Conservation (phyloP, 2,797 vertebrate genomes). For the Petrocephalus sullivani region DNA sequence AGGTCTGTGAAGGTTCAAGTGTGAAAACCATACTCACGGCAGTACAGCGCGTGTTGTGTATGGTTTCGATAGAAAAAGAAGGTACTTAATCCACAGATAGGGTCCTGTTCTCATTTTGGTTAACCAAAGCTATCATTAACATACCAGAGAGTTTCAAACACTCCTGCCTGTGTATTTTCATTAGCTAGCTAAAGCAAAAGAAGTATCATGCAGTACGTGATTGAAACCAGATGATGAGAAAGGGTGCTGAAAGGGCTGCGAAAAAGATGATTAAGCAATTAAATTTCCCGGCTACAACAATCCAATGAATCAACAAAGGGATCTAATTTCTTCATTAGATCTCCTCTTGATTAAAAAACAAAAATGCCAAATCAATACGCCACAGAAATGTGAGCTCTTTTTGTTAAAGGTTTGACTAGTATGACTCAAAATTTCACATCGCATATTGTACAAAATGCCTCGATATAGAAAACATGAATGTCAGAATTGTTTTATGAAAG, state of each 20-base stretch:
- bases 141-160: conserved; percentile 49
- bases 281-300: conserved; percentile 11
- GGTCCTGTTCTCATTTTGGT: conserved; percentile 51
- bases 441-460: background rate
- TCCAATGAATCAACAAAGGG: background rate
- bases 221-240: conserved; percentile 73
- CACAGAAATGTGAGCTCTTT: background rate
- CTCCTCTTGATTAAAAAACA: conserved; percentile 9
- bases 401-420: background rate
- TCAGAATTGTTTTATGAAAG: conserved; percentile 5
- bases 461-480: background rate
- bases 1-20: background rate
- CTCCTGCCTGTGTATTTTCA: conserved; percentile 43
- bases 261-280: conserved; percentile 58
- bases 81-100: conserved; percentile 44
- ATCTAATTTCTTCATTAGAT: background rate
- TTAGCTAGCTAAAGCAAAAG: conserved; percentile 31
- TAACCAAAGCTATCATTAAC: conserved; percentile 55
- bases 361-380: background rate
- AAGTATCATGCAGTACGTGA: conserved; percentile 52
- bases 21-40: conserved; percentile 39
- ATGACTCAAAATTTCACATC: background rate
- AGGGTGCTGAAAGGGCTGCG: conserved; percentile 65
- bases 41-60: conserved; percentile 24
- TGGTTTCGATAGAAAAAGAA: conserved; percentile 24